Base-by-base conservation (phyloP, 2,113 vertebrate species). In the Callipepla californica region DNA sequence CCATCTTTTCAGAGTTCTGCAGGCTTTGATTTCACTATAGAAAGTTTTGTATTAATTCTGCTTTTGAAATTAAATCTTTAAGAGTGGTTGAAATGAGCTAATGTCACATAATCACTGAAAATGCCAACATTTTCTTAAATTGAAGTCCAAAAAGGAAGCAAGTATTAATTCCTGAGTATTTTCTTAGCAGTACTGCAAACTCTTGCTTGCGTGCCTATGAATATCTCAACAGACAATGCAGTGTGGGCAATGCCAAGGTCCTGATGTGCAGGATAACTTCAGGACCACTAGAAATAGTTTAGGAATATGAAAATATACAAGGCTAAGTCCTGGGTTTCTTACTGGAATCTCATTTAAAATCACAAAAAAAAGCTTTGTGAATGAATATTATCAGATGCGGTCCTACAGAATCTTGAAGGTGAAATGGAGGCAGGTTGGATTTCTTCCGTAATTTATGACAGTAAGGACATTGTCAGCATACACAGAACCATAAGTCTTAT, bases 391-490 rank as follows among this genome's bases (percentile, higher is more conserved):
- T 42, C 75, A 76, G 19, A 34, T n/a, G 19, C 32, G 19, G 28
- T 73, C 26, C 67, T 50, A 61, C 34, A 63, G 30, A 75, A 73
- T 21, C 23, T 2, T 80, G 65, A 53, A 36, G 45, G 58, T 45
- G 30, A 44, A 1, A 0, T 3, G 51, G 18, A 69, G 8, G 2
- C 1, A 47, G 58, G 50, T 0, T 50, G 50, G 17, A 59, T 67
- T 68, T 88, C 38, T 55, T 8, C 30, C 30, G 17, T 47, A 7
- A 55, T 57, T 81, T 44, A 69, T 1, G 7, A 17, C 23, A 78
- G 11, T 12, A 86, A 76, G 22, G n/a, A 23, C 25, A 80, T 12
- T 3, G 11, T 30, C 45, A 28, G 17, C 30, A 13, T 19, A 55
- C n/a, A 45, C 8, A 90, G 20, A 85, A 53, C 44, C 1, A 1